A percentile compares a stretch with the other conserved stretches of the same genome.
Evolutionary conservation across 1,140 invertebrate species (phyloP).

Genomic region (Musca domestica): DNA sequence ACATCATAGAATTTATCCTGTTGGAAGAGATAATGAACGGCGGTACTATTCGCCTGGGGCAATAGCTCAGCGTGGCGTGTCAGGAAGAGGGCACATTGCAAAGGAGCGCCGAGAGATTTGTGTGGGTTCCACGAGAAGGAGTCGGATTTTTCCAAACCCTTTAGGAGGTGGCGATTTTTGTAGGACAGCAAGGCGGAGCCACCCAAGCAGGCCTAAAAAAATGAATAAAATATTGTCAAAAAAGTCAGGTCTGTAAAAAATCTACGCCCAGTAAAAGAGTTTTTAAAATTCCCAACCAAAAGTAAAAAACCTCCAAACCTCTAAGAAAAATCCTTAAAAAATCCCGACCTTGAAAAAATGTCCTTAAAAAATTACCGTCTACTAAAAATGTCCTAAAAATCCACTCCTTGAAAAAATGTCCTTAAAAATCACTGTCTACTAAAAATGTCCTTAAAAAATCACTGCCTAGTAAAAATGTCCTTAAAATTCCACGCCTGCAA

Average conservation of each 20-base stretch:
- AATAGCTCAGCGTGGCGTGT: constrained; percentile 66
- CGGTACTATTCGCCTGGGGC: constrained; percentile 71
- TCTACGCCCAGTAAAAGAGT: too few relatives aligned
- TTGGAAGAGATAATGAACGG: constrained; percentile 86
- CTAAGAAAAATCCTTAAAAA: too few relatives aligned
- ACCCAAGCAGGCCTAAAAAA: constrained; percentile 71
- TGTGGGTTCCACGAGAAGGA: constrained; percentile 93
- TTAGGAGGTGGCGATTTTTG: constrained; percentile 35
- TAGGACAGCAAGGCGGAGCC: constrained; percentile 59
- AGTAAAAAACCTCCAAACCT: too few relatives aligned
- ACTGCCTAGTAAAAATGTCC: too few relatives aligned
- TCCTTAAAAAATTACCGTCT: too few relatives aligned
- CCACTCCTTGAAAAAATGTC: not conserved
- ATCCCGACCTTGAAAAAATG: too few relatives aligned
- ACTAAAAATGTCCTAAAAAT: not conserved
- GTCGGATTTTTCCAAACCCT: constrained; percentile 56
- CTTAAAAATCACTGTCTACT: too few relatives aligned
- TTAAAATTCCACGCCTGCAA: too few relatives aligned
- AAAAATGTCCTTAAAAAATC: too few relatives aligned
- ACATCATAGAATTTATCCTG: constrained; percentile 93
- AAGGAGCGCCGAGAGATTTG: constrained; percentile 83
- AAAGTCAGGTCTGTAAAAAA: not conserved
- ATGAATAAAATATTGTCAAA: not conserved
- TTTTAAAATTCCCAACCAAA: too few relatives aligned
- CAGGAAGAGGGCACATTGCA: constrained; percentile 85